A percentile compares a stretch with the other conserved stretches of the same genome.
Conservation (phyloP, 2,797 vertebrate species). For the Eurystomus glaucurus region DNA sequence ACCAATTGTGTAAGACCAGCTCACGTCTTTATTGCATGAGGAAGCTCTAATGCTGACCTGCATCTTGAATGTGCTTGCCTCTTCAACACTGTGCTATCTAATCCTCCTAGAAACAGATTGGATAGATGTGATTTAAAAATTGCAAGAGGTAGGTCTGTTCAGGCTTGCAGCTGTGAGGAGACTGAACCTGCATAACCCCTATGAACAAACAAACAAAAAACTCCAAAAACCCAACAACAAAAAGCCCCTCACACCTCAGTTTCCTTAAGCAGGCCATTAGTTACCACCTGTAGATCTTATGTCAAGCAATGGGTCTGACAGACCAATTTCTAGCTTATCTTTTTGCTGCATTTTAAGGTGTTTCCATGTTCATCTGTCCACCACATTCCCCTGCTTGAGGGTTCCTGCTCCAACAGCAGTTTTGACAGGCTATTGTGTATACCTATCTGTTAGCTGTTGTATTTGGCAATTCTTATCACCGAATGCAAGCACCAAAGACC, state of each 20-base stretch:
- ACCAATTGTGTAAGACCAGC: neutral
- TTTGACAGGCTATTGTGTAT: fast-evolving
- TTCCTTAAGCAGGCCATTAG: neutral
- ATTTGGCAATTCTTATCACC: neutral
- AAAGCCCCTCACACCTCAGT: fast-evolving
- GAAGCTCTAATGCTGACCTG: constrained; percentile 5
- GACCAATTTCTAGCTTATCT: neutral
- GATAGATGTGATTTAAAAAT: neutral
- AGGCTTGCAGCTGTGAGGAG: neutral
- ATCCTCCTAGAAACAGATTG: neutral
- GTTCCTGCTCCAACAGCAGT: neutral
- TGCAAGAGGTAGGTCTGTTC: neutral
- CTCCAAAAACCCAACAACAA: neutral
- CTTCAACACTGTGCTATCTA: neutral
- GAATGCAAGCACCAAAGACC: fast-evolving
- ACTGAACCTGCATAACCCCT: neutral
- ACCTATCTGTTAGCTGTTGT: fast-evolving
- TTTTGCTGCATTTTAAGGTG: neutral
- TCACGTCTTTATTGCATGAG: neutral
- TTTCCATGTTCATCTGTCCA: neutral
- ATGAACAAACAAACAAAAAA: neutral
- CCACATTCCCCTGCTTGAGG: fast-evolving
- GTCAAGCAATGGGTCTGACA: neutral
- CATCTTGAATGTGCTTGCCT: neutral
- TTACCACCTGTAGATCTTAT: neutral